phyloP scores from a whole-genome alignment of 2,888 invertebrate genomes.

The Callyntrura sp. region DNA sequence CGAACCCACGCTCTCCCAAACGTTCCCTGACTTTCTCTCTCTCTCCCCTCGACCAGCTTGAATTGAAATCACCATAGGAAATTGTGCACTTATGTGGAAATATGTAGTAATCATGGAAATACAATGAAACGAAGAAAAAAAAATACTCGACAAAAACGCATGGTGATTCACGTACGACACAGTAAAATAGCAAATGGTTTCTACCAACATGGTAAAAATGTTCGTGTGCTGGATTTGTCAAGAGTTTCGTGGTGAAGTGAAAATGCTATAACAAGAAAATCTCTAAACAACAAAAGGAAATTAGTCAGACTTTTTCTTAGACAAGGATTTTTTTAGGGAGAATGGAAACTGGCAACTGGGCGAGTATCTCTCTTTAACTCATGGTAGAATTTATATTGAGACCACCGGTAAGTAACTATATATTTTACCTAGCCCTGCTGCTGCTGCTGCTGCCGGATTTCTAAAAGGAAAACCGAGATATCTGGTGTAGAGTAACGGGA shows the following conservation, averaged over 20 bases:
- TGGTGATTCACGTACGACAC: constrained; percentile 19
- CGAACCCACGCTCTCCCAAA: neutral
- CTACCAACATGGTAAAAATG: neutral
- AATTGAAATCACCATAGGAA: constrained; percentile 52
- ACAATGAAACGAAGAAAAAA: neutral
- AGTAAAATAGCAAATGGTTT: constrained; percentile 22
- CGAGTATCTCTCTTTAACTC: too few species aligned
- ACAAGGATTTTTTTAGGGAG: too few species aligned
- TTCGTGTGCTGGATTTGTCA: neutral
- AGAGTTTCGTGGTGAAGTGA: neutral
- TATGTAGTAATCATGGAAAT: constrained; percentile 41
- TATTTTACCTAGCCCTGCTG: too few species aligned
- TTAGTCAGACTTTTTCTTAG: too few species aligned
- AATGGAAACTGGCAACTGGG: too few species aligned
- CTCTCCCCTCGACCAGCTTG: constrained; percentile 33
- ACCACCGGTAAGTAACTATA: too few species aligned
- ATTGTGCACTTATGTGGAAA: constrained; percentile 49
- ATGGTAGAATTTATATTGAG: too few species aligned
- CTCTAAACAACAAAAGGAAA: neutral
- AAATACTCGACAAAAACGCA: neutral
- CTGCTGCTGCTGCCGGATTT: neutral
- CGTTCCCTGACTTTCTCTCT: constrained; percentile 24
- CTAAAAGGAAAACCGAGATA: too few species aligned
- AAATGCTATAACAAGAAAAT: neutral
- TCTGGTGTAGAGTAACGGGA: too few species aligned